phyloP scores from a whole-genome alignment of 1,140 invertebrate genomes.

The Lordiphosa stackelbergi region DNA sequence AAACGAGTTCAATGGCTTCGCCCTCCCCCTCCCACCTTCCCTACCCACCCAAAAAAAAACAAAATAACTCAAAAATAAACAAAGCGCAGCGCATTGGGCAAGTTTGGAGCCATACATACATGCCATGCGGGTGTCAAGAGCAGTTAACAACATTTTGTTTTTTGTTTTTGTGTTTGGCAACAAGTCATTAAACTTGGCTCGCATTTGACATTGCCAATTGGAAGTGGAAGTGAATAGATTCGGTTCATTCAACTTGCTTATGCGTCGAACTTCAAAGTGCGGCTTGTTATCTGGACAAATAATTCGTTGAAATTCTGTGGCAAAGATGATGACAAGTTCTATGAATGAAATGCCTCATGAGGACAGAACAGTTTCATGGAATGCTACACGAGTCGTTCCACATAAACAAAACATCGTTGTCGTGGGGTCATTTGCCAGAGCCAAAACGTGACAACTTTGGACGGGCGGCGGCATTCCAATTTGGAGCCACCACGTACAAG shows the following conservation, averaged over 20 bases:
- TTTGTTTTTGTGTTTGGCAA: slow-evolving; percentile 3
- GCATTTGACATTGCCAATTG: slow-evolving; percentile 54
- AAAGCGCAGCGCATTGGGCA: slow-evolving; percentile 24
- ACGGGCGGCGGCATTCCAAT: slow-evolving; percentile 28
- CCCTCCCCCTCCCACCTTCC: neutral
- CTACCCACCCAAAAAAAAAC: neutral
- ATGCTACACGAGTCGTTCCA: slow-evolving; percentile 43
- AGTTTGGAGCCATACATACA: slow-evolving; percentile 4
- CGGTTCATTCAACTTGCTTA: slow-evolving; percentile 51
- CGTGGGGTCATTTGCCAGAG: slow-evolving; percentile 43
- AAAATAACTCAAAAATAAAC: slow-evolving; percentile 26
- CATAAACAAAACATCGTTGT: slow-evolving; percentile 11
- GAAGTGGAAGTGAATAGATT: slow-evolving; percentile 22
- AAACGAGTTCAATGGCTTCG: slow-evolving; percentile 39
- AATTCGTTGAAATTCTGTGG: slow-evolving; percentile 14
- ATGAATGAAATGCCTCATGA: slow-evolving; percentile 40
- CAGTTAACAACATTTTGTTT: slow-evolving; percentile 15
- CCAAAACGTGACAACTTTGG: slow-evolving; percentile 41
- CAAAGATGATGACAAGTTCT: slow-evolving; percentile 24
- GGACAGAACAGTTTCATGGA: slow-evolving; percentile 30
- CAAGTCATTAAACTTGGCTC: slow-evolving; percentile 52
- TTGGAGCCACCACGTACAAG: slow-evolving; percentile 23
- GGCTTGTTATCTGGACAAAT: slow-evolving; percentile 14
- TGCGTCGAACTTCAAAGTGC: slow-evolving; percentile 20
- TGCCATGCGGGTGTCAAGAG: slow-evolving; percentile 36